Conservation (phyloP, 1,140 invertebrate species). For the Himalopsyche phryganea region DNA sequence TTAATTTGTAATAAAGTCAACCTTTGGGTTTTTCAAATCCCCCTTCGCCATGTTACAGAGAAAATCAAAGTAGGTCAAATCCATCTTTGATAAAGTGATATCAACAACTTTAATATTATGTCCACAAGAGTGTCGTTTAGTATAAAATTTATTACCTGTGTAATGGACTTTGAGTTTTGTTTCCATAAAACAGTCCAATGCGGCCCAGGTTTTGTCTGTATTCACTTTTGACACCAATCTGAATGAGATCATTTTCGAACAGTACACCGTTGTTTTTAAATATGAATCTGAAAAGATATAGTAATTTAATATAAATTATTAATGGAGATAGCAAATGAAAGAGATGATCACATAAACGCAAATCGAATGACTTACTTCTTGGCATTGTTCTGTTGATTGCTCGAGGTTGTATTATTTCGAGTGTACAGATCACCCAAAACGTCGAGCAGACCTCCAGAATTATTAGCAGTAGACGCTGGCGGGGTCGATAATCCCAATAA, state of each 20-base stretch:
- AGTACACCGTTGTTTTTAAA: constrained; percentile 97
- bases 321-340: neutral
- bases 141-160: no score
- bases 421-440: constrained; percentile 86
- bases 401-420: constrained; percentile 60
- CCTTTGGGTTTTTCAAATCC: no score
- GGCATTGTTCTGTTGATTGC: constrained; percentile 70
- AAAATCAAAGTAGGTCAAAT: no score
- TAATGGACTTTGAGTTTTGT: constrained; percentile 83
- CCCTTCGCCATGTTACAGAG: no score
- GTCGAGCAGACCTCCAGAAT: constrained; percentile 73
- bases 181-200: constrained; percentile 95
- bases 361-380: constrained; percentile 62
- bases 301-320: neutral
- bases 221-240: constrained; percentile 98
- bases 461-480: constrained; percentile 64
- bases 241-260: constrained; percentile 97
- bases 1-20: no score
- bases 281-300: constrained; percentile 68
- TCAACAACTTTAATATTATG: no score
- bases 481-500: constrained; percentile 82
- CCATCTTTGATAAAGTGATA: no score
- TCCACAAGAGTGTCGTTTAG: no score
- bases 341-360: constrained; percentile 4
- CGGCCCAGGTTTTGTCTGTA: constrained; percentile 92